These are phyloP conservation scores for Hyppa rectilinea DNA, from an alignment of 2,888 invertebrate genomes.

Conservation along the genomic window DNA sequence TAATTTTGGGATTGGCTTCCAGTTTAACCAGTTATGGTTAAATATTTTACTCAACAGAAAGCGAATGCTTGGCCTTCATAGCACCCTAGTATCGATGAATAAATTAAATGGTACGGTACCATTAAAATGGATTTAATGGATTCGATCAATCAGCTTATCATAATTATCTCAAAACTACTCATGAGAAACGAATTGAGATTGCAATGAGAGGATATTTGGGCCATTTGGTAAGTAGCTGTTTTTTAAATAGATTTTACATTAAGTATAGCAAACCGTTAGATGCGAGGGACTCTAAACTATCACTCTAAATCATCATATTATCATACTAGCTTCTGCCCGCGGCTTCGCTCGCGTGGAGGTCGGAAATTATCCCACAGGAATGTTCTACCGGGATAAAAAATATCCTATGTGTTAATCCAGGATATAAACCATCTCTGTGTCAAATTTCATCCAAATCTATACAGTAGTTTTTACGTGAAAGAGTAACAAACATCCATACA, in stretches of 20 bases:
- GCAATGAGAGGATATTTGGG: conserved; percentile 2
- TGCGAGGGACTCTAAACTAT: neutral
- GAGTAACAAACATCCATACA: no score
- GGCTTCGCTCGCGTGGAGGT: no score
- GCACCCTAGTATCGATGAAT: conserved; percentile 24
- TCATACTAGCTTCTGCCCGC: no score
- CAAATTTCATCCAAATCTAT: no score
- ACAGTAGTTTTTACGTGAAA: no score
- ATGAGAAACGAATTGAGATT: conserved; percentile 14
- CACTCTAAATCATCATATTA: neutral
- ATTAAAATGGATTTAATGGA: conserved; percentile 13
- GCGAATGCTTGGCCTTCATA: conserved; percentile 40
- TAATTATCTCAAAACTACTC: conserved; percentile 12
- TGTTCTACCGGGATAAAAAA: no score
- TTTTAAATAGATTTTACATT: conserved; percentile 17
- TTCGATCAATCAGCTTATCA: conserved; percentile 11
- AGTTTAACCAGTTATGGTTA: conserved; percentile 20
- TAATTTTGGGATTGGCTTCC: conserved; percentile 32
- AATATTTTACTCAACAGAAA: conserved; percentile 12
- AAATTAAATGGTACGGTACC: conserved; percentile 16
- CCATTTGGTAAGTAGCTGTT: conserved; percentile 4
- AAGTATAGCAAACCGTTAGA: neutral
- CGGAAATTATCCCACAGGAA: no score
- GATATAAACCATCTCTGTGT: no score
- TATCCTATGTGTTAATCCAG: no score